Percentiles rank a stretch among this genome's conserved stretches.
Conservation (phyloP, 2,113 vertebrate genomes). For the Colaptes auratus region DNA sequence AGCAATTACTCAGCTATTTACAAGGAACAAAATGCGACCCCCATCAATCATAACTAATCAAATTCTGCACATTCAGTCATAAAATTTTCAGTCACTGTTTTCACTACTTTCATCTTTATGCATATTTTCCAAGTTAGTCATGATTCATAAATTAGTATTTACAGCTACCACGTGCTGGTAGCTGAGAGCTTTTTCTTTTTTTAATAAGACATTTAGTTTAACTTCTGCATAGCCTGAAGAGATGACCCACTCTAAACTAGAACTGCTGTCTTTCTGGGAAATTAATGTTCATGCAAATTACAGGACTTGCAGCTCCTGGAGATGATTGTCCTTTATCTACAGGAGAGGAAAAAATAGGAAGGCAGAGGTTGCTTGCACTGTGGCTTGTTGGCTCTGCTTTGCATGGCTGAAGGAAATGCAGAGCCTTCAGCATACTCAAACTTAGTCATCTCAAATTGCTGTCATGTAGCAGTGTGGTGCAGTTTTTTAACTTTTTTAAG, state of each 20-base stretch:
- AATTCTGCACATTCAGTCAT: conserved; percentile 32
- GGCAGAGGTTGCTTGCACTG: neutral
- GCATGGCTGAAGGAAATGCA: neutral
- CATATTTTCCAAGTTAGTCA: conserved; percentile 42
- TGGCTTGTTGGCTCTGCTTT: neutral
- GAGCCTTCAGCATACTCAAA: neutral
- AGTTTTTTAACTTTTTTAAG: neutral
- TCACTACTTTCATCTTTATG: conserved; percentile 48
- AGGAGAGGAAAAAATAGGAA: neutral
- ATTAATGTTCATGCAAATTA: neutral
- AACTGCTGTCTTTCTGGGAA: neutral
- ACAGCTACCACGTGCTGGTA: neutral
- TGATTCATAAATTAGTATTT: conserved; percentile 53
- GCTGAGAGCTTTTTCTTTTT: neutral
- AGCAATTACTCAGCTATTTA: conserved; percentile 60
- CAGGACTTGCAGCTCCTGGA: neutral
- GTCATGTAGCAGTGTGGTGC: neutral
- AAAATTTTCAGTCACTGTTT: conserved; percentile 47
- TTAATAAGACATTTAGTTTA: neutral
- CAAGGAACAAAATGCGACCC: conserved; percentile 39
- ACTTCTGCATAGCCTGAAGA: conserved; percentile 7
- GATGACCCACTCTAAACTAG: neutral
- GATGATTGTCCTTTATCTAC: neutral
- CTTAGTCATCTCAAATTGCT: neutral
- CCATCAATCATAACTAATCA: conserved; percentile 46